A percentile compares a stretch with the other conserved stretches of the same genome.
These are phyloP conservation scores for Augiades crinisus DNA, from an alignment of 2,888 invertebrate species.

Conservation along the genomic window DNA sequence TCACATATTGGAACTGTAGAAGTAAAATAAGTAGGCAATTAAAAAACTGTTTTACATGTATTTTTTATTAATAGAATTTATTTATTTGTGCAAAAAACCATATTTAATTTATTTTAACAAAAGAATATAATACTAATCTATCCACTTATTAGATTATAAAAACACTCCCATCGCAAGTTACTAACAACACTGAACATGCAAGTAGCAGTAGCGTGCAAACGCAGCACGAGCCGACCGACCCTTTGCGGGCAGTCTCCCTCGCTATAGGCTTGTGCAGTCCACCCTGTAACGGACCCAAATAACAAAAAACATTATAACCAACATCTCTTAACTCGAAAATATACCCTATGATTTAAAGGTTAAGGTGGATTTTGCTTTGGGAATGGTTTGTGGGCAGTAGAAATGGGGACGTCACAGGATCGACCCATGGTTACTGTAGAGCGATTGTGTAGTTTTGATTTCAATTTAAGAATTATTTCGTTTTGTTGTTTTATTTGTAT, in stretches of 20 bases:
- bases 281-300: conserved; percentile 63
- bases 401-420: conserved; percentile 60
- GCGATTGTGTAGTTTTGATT: conserved; percentile 75
- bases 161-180: not conserved
- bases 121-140: no score
- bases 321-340: conserved; percentile 38
- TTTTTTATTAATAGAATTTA: no score
- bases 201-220: conserved; percentile 44
- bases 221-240: conserved; percentile 63
- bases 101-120: no score
- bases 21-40: no score
- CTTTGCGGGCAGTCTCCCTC: conserved; percentile 79
- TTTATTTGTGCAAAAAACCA: no score
- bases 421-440: conserved; percentile 69
- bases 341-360: conserved; percentile 32
- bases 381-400: conserved; percentile 57
- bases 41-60: no score
- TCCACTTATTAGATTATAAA: no score
- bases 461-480: conserved; percentile 40
- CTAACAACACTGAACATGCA: no score
- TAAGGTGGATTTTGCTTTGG: conserved; percentile 34
- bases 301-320: conserved; percentile 65
- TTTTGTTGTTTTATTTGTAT: no score
- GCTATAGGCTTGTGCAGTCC: conserved; percentile 77
- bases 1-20: no score